Evolutionary conservation across 2,888 invertebrate genomes (phyloP).

Genomic region (Euclidia mi): DNA sequence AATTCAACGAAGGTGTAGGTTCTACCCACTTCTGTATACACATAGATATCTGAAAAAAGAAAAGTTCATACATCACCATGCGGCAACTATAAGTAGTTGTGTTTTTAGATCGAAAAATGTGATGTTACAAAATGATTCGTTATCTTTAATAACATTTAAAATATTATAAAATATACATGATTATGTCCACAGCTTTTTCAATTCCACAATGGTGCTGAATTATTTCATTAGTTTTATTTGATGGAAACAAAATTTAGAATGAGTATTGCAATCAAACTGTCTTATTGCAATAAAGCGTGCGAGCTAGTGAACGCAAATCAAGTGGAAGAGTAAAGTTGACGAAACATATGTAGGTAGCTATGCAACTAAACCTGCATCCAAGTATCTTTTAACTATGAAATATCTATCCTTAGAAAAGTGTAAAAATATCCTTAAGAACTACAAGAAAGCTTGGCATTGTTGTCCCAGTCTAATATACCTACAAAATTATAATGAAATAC

Average conservation of each 20-base stretch:
- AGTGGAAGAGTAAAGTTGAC: no score
- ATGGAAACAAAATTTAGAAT: not conserved
- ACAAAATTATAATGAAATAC: no score
- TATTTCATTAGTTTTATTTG: not conserved
- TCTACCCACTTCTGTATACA: slow-evolving; percentile 54
- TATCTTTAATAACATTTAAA: not conserved
- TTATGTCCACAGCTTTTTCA: slow-evolving; percentile 1
- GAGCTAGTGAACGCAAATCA: no score
- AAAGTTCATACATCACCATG: slow-evolving; percentile 37
- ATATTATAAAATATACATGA: slow-evolving; percentile 1
- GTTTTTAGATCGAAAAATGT: not conserved
- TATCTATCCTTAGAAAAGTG: no score
- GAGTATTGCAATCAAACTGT: not conserved
- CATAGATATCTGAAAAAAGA: slow-evolving; percentile 65
- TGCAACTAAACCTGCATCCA: no score
- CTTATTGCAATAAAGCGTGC: no score
- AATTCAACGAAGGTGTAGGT: slow-evolving; percentile 45
- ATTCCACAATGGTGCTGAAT: not conserved
- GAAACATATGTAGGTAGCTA: no score
- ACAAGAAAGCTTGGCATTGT: no score
- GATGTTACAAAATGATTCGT: not conserved
- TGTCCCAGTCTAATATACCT: no score
- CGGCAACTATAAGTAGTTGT: slow-evolving; percentile 3
- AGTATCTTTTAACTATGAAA: no score
- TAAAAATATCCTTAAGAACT: no score